phyloP scores from a whole-genome alignment of 2,113 vertebrate species.

The Burhinus oedicnemus region DNA sequence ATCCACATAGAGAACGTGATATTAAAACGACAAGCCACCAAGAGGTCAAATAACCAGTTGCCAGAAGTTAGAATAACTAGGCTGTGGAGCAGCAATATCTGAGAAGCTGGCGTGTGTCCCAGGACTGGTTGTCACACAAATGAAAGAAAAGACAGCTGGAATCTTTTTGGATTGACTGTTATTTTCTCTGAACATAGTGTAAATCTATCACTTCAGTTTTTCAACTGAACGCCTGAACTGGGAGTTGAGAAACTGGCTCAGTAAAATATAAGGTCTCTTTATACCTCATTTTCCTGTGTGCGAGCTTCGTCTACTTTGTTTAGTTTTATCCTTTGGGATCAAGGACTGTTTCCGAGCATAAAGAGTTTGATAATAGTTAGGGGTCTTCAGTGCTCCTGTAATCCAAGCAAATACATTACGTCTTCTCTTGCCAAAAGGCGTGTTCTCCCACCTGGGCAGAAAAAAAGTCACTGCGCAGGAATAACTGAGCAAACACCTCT shows the following conservation, averaged over 20 bases:
- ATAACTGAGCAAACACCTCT: not conserved
- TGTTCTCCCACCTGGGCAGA: not conserved
- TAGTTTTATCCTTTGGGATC: conserved; percentile 12
- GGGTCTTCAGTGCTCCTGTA: not conserved
- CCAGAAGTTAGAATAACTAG: conserved; percentile 69
- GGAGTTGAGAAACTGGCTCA: conserved; percentile 3
- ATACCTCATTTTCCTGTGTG: not conserved
- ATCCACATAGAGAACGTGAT: conserved; percentile 40
- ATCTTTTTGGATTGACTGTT: conserved; percentile 43
- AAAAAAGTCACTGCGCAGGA: not conserved
- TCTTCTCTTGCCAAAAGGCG: not conserved
- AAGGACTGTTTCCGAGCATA: not conserved
- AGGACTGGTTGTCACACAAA: conserved; percentile 56
- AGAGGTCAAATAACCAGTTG: conserved; percentile 72
- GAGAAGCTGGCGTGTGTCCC: conserved; percentile 63
- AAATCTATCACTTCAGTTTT: conserved; percentile 22
- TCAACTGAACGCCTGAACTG: not conserved
- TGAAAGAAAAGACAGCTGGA: conserved; percentile 27
- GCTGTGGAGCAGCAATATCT: conserved; percentile 53
- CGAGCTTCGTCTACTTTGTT: conserved; percentile 18
- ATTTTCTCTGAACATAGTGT: conserved; percentile 37
- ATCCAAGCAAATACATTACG: not conserved
- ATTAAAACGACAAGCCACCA: conserved; percentile 59
- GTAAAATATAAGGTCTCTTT: conserved; percentile 2
- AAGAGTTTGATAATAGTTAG: not conserved